Base-by-base conservation (phyloP, 53 echinoderm and acorn worm genomes). In the Arbacia lixula region DNA sequence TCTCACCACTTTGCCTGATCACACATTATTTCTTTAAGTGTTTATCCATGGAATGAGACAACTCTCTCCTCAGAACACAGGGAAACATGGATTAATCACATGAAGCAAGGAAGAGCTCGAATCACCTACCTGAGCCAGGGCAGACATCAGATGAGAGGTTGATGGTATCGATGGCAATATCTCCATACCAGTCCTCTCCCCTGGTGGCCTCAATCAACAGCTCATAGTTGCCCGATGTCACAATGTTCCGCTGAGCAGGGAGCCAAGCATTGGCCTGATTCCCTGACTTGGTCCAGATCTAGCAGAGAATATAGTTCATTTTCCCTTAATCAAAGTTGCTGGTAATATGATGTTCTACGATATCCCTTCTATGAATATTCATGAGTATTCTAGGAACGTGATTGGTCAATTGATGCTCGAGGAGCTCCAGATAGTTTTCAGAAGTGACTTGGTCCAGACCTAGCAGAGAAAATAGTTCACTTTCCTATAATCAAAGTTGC, bases 221-320 rank as follows among this genome's bases (percentile, higher is more conserved):
- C 80, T 94, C 93, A 65, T 85, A 95, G 52, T 72, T 68, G 5
- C 69, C 42, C 3, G 57, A 46, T 43, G 86, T 87, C 25, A 76
- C 55, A 64, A 95, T 85, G 19, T 87, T 65, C 35, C 60, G 54
- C 3, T 84, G 83, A 16, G 65, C 87, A 4, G 36, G 65, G 3
- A 85, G 22, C 95, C 95, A 95, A 5, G 85, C 84, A 86, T 93
- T 88, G 25, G 84, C 86, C 68, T 95, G 95, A 17, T 88, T 90
- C 10, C 93, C 95, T 43, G 32, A 46, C 73, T 92, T 93, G 36
- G 61, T 86, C 71, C 86, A 95, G 12, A 95, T 87, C 95, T 95
- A 50, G 25, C 61, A 22, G 22, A n/a, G 51, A 21, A 55, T 6
- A 19, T 6, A 55, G 6, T 19, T n/a, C 1, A 16, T 17, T 55